Base-by-base conservation (phyloP, 2,113 vertebrate genomes). In the Bagarius yarrelli region DNA sequence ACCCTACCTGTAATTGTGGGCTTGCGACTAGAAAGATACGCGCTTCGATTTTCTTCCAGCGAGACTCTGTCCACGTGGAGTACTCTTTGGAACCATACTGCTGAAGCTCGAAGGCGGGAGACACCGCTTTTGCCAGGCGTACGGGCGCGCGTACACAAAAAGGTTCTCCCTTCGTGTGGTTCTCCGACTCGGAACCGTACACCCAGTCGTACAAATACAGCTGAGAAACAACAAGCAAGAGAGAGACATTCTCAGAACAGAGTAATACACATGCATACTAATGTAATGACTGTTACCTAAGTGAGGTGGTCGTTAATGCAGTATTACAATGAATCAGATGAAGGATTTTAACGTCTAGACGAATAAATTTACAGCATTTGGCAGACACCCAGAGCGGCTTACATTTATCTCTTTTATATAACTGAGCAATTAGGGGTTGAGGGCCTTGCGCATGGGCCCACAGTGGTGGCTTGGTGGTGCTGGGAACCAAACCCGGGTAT, bases 61-160 rank as follows among this genome's bases (percentile, higher is more conserved):
- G 91, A 64, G 96, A 98, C 92, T 99, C 97, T 0, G 97, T 96
- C 97, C 97, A 99, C 0, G 97, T 99, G 0, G 97, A 98, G 27
- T 94, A 99, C 0, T 96, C 88, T 0, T 79, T 91, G n/a, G 97
- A 96, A 11, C 89, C 91, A 91, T 92, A 98, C 2, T 97, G 88
- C 13, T 79, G 72, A 82, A 97, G 93, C 61, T 96, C 95, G 0
- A 98, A 98, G 75, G 97, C 97, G 0, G 97, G 97, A 0, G 97
- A 99, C 30, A 93, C 14, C 0, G 96, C 97, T 81, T 88, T 89
- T 53, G 88, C 84, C 1, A 90, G 88, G 1, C 67, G 95, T 0
- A 86, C 94, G 0, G 93, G 90, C 8, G 95, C 95, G 13, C 93
- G 92, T 0, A 96, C 89, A 0, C 97, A 99, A 79, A 73, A 83